Evolutionary conservation across 2,113 vertebrate genomes (phyloP), one percentile per base, ranked within the genome.

Genomic region (Gambusia affinis): DNA sequence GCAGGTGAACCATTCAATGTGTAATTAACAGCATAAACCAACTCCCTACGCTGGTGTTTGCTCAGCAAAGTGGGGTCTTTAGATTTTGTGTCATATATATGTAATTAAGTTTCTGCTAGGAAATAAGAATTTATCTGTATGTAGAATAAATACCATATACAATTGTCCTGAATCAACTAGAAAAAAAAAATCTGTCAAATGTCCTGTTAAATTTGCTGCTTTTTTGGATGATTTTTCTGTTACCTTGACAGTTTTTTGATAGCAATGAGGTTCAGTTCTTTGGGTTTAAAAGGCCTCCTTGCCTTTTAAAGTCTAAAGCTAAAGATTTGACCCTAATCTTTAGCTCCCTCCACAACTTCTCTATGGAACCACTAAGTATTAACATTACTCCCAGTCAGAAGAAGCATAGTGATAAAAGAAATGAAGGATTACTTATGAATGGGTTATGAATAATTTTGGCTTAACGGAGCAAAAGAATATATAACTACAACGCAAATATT

Each of bases 21-120:
- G 62, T 3, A 29, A 47, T 64, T 35, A 7, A 37, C 61, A 69
- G 35, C 42, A 24, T 70, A 30, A 78, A 44, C 44, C 71, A n/a
- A 51, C 31, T 0, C 8, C 42, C 39, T 14, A 12, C 3, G 4
- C 3, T 3, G 37, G 17, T 35, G 8, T 60, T 31, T 17, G 39
- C 37, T n/a, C 28, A 64, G 61, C 22, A 62, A 31, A 47, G 39
- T 30, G 22, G 29, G 57, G 24, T 33, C 8, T 47, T 47, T 19
- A 47, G 35, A 37, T 37, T 37, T 37, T 37, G 35, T 2, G 35
- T 37, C 35, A 37, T 37, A 12, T 3, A 37, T 37, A 11, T 37
- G 35, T 12, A 12, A 37, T 37, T 11, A 3, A 11, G 51, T 57
- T n/a, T n/a, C 24, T 8, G 51, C n/a, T 10, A 57, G 24, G 51